Percentiles rank a stretch among this genome's conserved stretches.
Evolutionary conservation across 2,888 invertebrate genomes (phyloP).

Genomic region (Microctonus brassicae): DNA sequence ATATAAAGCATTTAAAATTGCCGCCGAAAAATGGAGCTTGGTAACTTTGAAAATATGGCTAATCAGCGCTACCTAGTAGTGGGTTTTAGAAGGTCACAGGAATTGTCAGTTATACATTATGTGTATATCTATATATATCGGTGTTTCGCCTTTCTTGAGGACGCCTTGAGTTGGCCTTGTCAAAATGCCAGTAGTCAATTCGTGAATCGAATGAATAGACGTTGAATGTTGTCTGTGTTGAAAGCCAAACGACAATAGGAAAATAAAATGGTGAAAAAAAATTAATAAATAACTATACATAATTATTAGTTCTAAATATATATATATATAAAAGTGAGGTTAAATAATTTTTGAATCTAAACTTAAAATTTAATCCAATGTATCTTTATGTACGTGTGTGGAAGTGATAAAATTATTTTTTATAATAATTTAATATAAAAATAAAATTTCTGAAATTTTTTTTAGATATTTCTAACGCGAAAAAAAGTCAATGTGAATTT

Average conservation of each 20-base stretch:
- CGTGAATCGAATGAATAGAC: background rate
- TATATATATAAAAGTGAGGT: background rate
- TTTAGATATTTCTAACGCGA: no score
- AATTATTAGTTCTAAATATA: no score
- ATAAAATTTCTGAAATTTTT: background rate
- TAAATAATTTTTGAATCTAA: background rate
- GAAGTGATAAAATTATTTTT: background rate
- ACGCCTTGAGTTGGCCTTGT: conserved; percentile 5
- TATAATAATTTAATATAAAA: background rate
- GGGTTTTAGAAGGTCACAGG: background rate
- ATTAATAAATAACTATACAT: background rate
- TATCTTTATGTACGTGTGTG: background rate
- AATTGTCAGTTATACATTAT: no score
- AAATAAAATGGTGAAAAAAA: background rate
- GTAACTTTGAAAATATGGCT: background rate
- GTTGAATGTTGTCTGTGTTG: background rate
- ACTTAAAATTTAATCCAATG: background rate
- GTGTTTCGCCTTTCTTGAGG: background rate
- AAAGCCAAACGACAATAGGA: background rate
- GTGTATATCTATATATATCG: background rate
- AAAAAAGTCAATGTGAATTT: no score
- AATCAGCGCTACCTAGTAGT: background rate
- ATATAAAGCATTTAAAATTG: background rate
- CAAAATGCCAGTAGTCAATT: conserved; percentile 3
- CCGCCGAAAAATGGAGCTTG: background rate